Percentiles rank a stretch among this genome's conserved stretches.
These are phyloP conservation scores for Phthorimaea operculella DNA, from an alignment of 1,140 invertebrate species.

Conservation along the genomic window DNA sequence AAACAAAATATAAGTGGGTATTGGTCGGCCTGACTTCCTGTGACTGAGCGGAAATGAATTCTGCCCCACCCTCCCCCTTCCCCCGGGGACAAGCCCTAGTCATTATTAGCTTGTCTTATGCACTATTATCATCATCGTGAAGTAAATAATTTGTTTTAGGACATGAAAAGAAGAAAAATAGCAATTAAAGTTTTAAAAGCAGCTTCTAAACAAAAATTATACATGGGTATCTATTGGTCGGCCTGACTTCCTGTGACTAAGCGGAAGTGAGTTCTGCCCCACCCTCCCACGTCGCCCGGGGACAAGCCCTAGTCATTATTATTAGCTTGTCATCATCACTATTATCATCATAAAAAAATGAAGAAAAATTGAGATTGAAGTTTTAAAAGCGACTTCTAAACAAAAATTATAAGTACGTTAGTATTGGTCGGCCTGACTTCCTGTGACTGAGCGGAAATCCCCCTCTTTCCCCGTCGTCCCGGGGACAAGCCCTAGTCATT, in stretches of 20 bases:
- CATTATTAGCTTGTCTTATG: slow-evolving; percentile 51
- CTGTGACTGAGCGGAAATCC: too few species aligned
- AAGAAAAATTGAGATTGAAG: slow-evolving; percentile 42
- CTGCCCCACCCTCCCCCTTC: slow-evolving; percentile 13
- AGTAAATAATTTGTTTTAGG: too few species aligned
- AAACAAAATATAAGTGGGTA: slow-evolving; percentile 54
- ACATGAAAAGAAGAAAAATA: slow-evolving; percentile 25
- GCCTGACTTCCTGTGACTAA: slow-evolving; percentile 40
- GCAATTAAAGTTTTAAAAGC: slow-evolving; percentile 39
- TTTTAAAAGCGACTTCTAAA: slow-evolving; percentile 40
- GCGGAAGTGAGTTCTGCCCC: slow-evolving; percentile 58
- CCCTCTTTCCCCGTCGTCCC: too few species aligned
- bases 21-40: slow-evolving; percentile 31
- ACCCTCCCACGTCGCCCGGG: slow-evolving; percentile 17
- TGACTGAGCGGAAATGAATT: too few species aligned
- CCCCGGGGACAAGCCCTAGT: slow-evolving; percentile 33
- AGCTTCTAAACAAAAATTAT: slow-evolving; percentile 54
- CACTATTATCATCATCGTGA: too few species aligned
- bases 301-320: slow-evolving; percentile 51
- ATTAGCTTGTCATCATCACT: slow-evolving; percentile 46
- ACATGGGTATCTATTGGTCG: slow-evolving; percentile 52
- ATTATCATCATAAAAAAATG: too few species aligned
- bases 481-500: slow-evolving; percentile 45
- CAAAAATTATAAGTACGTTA: slow-evolving; percentile 51
- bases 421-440: slow-evolving; percentile 51